A percentile compares a stretch with the other conserved stretches of the same genome.
Evolutionary conservation across 2,888 invertebrate species (phyloP).

Genomic region (Amorpha juglandis): DNA sequence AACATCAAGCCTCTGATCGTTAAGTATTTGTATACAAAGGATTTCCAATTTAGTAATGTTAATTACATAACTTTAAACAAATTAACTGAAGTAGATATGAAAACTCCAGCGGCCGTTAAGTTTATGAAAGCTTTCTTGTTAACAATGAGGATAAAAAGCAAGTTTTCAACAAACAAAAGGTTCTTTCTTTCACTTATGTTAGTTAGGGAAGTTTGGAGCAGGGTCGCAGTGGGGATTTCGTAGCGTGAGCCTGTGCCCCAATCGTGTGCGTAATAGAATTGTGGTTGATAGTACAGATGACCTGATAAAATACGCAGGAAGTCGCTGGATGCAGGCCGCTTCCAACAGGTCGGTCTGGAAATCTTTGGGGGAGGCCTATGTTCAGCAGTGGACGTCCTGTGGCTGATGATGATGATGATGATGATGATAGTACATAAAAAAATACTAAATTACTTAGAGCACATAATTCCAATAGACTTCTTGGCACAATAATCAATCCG

Average conservation of each 20-base stretch:
- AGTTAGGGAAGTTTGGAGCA: constrained; percentile 13
- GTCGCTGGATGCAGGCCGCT: no score
- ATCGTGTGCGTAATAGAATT: no score
- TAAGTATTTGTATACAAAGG: background rate
- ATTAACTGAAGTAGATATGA: constrained; percentile 20
- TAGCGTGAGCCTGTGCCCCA: background rate
- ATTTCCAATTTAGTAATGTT: background rate
- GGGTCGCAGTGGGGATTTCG: background rate
- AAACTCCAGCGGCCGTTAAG: constrained; percentile 16
- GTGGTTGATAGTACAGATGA: no score
- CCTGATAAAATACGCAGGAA: no score
- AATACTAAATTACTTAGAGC: no score
- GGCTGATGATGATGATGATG: no score
- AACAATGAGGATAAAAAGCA: constrained; percentile 29
- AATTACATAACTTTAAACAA: constrained; percentile 19
- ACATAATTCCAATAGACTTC: no score
- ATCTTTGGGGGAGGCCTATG: no score
- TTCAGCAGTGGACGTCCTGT: no score
- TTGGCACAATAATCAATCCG: no score
- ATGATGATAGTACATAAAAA: no score
- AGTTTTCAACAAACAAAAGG: constrained; percentile 25
- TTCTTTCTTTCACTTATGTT: constrained; percentile 26
- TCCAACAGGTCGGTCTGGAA: no score
- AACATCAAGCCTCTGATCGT: background rate
- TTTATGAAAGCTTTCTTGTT: constrained; percentile 24